Evolutionary conservation across 2,888 invertebrate species (phyloP), one percentile per base, ranked within the genome.

Genomic region (Micoletzkya japonica): DNA sequence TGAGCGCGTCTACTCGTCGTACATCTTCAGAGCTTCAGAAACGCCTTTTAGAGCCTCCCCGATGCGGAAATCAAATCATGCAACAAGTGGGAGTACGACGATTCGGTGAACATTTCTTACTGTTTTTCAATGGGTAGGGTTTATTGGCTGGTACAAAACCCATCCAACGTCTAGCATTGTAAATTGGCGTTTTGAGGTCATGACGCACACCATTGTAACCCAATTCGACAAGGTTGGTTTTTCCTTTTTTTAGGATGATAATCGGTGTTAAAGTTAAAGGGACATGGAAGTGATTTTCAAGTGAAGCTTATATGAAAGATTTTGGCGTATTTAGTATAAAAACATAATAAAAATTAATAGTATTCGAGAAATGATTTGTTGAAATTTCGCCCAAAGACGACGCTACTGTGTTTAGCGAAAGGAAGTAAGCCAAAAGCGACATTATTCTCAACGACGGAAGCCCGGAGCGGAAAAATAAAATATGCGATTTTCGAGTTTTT

Each of bases 171-270:
- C 10, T 14, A 14, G 10, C 44, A 44, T 44, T 44, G 10, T 14
- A 44, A 44, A 44, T 14, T 44, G 44, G 20, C 10, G 44, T 44
- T 3, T 61, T 57, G 24, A 79, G 79, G 75, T 81, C n/a, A 84
- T 84, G 84, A 67, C 76, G 34, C 74, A 81, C 28, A 81, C 82
- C 20, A 80, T 85, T 0, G 85, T 84, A 30, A 80, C 82, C 1
- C 79, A 84, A 70, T 85, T 82, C 82, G 73, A 80, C 67, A 76
- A 80, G n/a, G n/a, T n/a, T n/a, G n/a, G n/a, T n/a, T 14, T 81
- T 85, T 1, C 85, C 83, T 66, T 72, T 64, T 0, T 54, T 71
- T 20, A 36, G 69, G 28, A n/a, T n/a, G n/a, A n/a, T n/a, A n/a
- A n/a, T n/a, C n/a, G n/a, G n/a, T n/a, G n/a, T n/a, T n/a, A n/a